Evolutionary conservation across 2,888 invertebrate genomes (phyloP), one percentile per base, ranked within the genome.

Genomic region (Andrena trimmerana): DNA sequence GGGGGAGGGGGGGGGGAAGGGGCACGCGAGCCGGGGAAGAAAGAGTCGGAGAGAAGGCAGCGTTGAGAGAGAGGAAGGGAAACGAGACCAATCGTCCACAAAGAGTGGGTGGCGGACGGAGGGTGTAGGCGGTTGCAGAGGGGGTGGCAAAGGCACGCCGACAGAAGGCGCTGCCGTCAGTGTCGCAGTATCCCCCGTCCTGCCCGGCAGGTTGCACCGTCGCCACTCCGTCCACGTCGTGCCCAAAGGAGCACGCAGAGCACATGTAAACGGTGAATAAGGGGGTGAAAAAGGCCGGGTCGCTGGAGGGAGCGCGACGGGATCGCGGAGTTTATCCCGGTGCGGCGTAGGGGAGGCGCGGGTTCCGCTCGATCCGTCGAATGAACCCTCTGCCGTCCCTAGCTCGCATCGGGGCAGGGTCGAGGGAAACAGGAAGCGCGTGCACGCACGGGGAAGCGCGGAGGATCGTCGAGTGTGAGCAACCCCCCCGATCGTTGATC

Each of bases 121-220:
- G 24, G 10, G 27, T 2, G 57, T 57, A 8, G 6, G 42, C 13
- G 72, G 36, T 10, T 10, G 82, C 13, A 69, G 81, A 68, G 63
- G 82, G 77, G 69, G 75, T 48, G 63, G 63, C 84, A 71, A 52
- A 65, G 60, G 77, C 77, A 76, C 80, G 85, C 90, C 93, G 89
- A 86, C 82, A 91, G 92, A 83, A 88, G 91, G 92, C 92, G 92
- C 91, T 74, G 69, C 78, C 87, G 88, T 91, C 88, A 91, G 90
- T 92, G 92, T 92, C 92, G 93, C 93, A 93, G 92, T 92, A 89
- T 91, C 83, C 86, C 89, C 89, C 89, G 91, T 89, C 87, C 88
- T 84, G 89, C 84, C 87, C 88, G 90, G 87, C 90, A 88, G 88
- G 88, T 89, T 89, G 85, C 88, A 88, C 86, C 89, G 88, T 91